Percentiles rank a stretch among this genome's conserved stretches.
phyloP scores from a whole-genome alignment of 1,140 invertebrate genomes.

The Vanessa tameamea region DNA sequence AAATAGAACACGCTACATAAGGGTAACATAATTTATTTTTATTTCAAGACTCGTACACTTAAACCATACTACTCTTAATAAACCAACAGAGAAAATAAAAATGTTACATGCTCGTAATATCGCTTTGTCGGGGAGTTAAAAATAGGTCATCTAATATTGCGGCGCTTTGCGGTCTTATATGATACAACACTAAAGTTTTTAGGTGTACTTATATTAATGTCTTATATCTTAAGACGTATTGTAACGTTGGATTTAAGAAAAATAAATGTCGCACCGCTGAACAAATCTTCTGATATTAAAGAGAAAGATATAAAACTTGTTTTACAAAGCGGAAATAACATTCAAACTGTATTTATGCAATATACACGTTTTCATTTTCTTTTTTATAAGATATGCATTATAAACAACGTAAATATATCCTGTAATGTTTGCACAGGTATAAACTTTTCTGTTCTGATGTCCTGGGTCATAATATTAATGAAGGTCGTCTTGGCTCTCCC shows the following conservation, averaged over 20 bases:
- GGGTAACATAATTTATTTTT: not conserved
- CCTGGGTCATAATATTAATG: too few species aligned
- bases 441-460: too few species aligned
- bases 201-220: not conserved
- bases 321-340: too few species aligned
- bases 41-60: not conserved
- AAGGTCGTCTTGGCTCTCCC: too few species aligned
- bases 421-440: too few species aligned
- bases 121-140: slow-evolving; percentile 18
- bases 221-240: not conserved
- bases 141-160: slow-evolving; percentile 17
- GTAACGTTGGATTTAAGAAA: not conserved
- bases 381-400: too few species aligned
- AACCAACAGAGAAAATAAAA: slow-evolving; percentile 14
- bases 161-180: slow-evolving; percentile 12
- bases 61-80: slow-evolving; percentile 1
- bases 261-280: too few species aligned
- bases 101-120: slow-evolving; percentile 10
- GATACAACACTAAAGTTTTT: slow-evolving; percentile 6
- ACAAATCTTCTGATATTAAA: too few species aligned
- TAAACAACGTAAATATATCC: too few species aligned
- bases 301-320: too few species aligned
- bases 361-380: too few species aligned
- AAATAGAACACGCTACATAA: not conserved
- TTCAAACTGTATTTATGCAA: too few species aligned